Evolutionary conservation across 2,113 vertebrate species (phyloP), one percentile per base, ranked within the genome.

Genomic region (Antigone vipio): DNA sequence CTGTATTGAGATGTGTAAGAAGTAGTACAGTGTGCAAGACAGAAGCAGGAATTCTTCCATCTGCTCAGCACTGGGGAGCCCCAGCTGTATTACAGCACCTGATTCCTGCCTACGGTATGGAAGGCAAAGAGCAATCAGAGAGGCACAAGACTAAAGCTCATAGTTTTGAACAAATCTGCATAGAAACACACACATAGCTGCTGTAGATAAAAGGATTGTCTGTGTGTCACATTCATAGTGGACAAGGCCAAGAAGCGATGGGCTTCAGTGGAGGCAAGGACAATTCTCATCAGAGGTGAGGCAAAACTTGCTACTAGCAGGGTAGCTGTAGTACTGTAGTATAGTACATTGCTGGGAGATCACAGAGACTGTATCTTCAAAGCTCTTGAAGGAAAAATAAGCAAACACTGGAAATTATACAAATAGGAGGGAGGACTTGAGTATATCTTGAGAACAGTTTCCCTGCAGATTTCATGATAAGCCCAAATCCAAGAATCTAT

Each of bases 11-110:
- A 50, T 52, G 35, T 15, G 63, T 49, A n/a, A 17, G 52, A 22
- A 53, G 35, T 8, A n/a, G 38, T 21, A 52, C 12, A 1, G 5
- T 9, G 15, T 10, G 72, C 9, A 45, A 74, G 80, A 52, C 24
- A 85, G 56, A 29, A 66, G 60, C 47, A 44, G 81, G 56, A 89
- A 79, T 44, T 72, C 40, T 24, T 71, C 95, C 75, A 34, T 67
- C 85, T 96, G 93, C 78, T 81, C 69, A 40, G 69, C 67, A 2
- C 78, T 30, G 58, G 63, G 89, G 58, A 88, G 63, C 40, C 62
- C 84, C 50, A 69, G 58, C 44, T 60, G 53, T 29, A 9, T 24
- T 35, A 14, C 3, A 52, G 49, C 44, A 56, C 82, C 58, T 6
- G 0, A 32, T 3, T 80, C 34, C 79, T 91, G 79, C 71, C 79